A percentile compares a stretch with the other conserved stretches of the same genome.
Evolutionary conservation across 2,797 vertebrate species (phyloP).

Genomic region (Galaxias olidus): DNA sequence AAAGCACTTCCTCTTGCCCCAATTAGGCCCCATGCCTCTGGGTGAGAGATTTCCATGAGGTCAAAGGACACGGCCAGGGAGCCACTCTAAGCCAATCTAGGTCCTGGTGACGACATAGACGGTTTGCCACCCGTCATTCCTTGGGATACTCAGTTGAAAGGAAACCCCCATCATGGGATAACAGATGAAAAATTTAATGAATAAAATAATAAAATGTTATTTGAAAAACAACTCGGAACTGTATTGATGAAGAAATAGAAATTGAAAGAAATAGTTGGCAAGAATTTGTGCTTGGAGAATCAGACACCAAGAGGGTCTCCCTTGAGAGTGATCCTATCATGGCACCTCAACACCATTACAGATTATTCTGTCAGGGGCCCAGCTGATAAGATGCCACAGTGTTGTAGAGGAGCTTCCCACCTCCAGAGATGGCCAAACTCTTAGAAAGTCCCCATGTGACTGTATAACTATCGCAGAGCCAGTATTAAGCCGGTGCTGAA

Average conservation of each 20-base stretch:
- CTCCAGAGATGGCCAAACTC: slow-evolving; percentile 40
- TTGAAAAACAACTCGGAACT: too few relatives aligned
- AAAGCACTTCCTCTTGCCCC: slow-evolving; percentile 25
- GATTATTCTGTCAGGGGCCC: slow-evolving; percentile 11
- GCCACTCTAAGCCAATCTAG: slow-evolving; percentile 39
- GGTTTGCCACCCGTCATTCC: slow-evolving; percentile 48
- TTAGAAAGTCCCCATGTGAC: slow-evolving; percentile 52
- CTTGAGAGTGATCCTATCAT: neutral
- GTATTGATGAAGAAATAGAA: too few relatives aligned
- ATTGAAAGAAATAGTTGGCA: too few relatives aligned
- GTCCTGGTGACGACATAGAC: slow-evolving; percentile 57
- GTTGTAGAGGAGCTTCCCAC: slow-evolving; percentile 28
- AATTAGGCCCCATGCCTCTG: slow-evolving; percentile 28
- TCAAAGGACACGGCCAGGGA: slow-evolving; percentile 61
- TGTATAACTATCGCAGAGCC: slow-evolving; percentile 55
- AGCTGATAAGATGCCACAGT: slow-evolving; percentile 32
- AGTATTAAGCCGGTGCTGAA: slow-evolving; percentile 30
- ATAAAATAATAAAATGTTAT: too few relatives aligned
- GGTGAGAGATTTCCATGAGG: slow-evolving; percentile 75
- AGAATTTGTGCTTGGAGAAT: too few relatives aligned
- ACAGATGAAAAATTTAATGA: too few relatives aligned
- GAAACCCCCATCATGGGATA: slow-evolving; percentile 27
- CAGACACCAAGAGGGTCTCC: neutral
- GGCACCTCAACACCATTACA: slow-evolving; percentile 1
- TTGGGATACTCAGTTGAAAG: slow-evolving; percentile 40